Evolutionary conservation across 2,113 vertebrate genomes (phyloP), one percentile per base, ranked within the genome.

Genomic region (Suncus etruscus): DNA sequence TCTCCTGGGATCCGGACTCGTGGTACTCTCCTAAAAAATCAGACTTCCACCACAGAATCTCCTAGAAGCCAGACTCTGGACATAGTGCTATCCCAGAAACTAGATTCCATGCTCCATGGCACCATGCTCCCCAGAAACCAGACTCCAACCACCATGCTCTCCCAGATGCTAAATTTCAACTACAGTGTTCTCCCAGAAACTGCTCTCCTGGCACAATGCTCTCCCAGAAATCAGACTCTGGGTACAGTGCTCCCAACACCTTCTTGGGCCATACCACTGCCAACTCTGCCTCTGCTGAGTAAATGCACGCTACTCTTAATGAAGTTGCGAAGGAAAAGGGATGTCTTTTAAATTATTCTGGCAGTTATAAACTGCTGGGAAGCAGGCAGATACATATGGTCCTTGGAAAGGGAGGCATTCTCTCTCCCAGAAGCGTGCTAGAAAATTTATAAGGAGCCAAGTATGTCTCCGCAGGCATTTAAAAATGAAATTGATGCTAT

Each of bases 321-420:
- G 68, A 85, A 90, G 83, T 61, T 94, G 94, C 92, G 94, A 85
- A 93, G 32, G 77, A 93, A 95, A 61, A 94, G 89, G 12, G 45
- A 88, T 81, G 93, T 25, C 91, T 95, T 95, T 93, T 96, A 96
- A 95, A 97, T 96, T 87, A 80, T 91, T 96, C 94, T 96, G 96
- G 95, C 93, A 97, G 87, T 94, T 91, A 75, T 48, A 89, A 81
- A 84, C 80, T 92, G 70, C 54, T 91, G 70, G 89, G 82, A 97
- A 93, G 89, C 86, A 95, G 92, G 94, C 1, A 2, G 77, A 94
- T 83, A 83, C 88, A 97, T 89, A 92, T n/a, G 61, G 87, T 85
- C 58, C 92, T 87, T 92, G 85, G 68, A 96, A 91, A 77, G 51
- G 45, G 54, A 95, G 96, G 88, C 92, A 79, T 95, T 93, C 78